These are phyloP conservation scores for Germaria angustata DNA, from an alignment of 2,888 invertebrate genomes.

Conservation along the genomic window DNA sequence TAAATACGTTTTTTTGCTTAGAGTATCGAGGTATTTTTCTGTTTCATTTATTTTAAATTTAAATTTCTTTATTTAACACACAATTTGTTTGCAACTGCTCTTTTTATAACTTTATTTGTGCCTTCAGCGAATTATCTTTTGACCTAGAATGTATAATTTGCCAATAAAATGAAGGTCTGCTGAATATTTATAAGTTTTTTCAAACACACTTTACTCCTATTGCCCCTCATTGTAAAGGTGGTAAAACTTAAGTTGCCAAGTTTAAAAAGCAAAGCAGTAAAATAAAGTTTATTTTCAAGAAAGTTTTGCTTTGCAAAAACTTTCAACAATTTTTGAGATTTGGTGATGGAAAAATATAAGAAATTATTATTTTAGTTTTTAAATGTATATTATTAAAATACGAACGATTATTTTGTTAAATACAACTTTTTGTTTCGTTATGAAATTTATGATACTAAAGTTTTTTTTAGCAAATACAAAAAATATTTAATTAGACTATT, in stretches of 20 bases:
- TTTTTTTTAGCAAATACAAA: no score
- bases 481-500: no score
- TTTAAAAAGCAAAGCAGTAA: not conserved
- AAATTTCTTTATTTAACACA: not conserved
- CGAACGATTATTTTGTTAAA: no score
- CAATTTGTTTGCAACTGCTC: not conserved
- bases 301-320: not conserved
- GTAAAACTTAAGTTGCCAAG: not conserved
- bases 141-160: constrained; percentile 6
- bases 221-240: not conserved
- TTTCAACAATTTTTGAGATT: not conserved
- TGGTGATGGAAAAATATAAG: no score
- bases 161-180: not conserved
- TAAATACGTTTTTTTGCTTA: no score
- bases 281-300: no score
- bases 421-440: no score
- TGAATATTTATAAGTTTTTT: not conserved
- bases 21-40: no score
- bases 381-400: no score
- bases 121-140: not conserved
- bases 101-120: not conserved
- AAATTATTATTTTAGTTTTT: no score
- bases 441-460: no score
- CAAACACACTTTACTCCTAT: no score
- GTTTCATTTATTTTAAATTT: not conserved